Evolutionary conservation across 2,888 invertebrate genomes (phyloP).

Genomic region (Eristalis tenax): DNA sequence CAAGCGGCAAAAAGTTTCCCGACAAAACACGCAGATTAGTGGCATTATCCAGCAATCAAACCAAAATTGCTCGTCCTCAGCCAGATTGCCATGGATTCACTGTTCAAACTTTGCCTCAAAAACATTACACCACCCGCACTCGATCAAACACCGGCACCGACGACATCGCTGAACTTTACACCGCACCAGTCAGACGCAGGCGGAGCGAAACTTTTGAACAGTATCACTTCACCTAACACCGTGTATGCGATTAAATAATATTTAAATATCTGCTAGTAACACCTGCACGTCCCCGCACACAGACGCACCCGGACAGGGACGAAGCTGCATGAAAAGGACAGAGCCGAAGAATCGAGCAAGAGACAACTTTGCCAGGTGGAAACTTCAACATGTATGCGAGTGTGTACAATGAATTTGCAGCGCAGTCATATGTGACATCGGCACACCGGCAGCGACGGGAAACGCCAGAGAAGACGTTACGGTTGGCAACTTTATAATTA

Average conservation of each 20-base stretch:
- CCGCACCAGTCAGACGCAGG: conserved; percentile 13
- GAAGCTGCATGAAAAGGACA: not conserved
- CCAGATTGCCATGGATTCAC: not conserved
- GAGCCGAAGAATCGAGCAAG: not conserved
- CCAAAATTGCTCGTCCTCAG: conserved; percentile 17
- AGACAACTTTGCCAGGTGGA: not conserved
- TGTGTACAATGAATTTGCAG: not conserved
- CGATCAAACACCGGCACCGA: not conserved
- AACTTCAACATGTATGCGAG: conserved; percentile 15
- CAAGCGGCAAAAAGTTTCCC: conserved; percentile 7
- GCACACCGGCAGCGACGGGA: not conserved
- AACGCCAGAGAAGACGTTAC: not conserved
- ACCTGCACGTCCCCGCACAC: not conserved
- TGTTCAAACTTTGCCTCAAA: not conserved
- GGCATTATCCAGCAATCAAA: conserved; percentile 18
- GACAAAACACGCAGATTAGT: conserved; percentile 26
- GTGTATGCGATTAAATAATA: conserved; percentile 54
- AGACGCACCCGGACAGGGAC: not conserved
- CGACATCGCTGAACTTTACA: conserved; percentile 10
- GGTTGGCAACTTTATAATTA: conserved; percentile 58
- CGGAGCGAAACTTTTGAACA: conserved; percentile 28
- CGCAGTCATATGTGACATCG: conserved; percentile 1
- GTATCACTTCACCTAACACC: conserved; percentile 31
- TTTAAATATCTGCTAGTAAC: conserved; percentile 54
- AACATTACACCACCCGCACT: not conserved